phyloP scores from a whole-genome alignment of 2,113 vertebrate species.

The Barbus barbus region DNA sequence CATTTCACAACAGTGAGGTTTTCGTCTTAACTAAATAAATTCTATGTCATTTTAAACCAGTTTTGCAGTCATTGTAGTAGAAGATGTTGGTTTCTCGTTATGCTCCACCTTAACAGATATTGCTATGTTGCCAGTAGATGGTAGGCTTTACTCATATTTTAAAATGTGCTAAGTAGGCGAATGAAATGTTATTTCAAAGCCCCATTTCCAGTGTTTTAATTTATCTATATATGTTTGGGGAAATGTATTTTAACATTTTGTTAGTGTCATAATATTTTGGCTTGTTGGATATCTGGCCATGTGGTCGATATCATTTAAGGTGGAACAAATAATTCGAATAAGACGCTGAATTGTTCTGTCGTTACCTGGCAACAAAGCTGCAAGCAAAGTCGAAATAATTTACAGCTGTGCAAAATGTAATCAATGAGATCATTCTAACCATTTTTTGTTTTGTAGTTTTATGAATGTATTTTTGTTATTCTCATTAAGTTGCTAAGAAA shows the following conservation, averaged over 20 bases:
- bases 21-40: not conserved
- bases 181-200: not conserved
- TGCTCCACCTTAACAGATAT: conserved; percentile 12
- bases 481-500: not conserved
- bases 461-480: not conserved
- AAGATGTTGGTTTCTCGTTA: not conserved
- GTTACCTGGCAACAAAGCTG: conserved; percentile 7
- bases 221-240: not conserved
- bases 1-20: not conserved
- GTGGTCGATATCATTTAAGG: not conserved
- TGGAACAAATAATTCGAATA: not conserved
- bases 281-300: not conserved
- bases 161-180: not conserved
- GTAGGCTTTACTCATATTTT: not conserved
- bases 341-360: not conserved
- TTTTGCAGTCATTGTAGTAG: not conserved
- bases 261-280: not conserved
- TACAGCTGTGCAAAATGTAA: not conserved
- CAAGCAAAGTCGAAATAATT: not conserved
- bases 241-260: not conserved
- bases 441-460: not conserved
- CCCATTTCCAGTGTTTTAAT: not conserved
- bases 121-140: not conserved
- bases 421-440: not conserved
- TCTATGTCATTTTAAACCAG: not conserved